phyloP scores from a whole-genome alignment of 2,797 vertebrate species.

The Xenopus petersii region DNA sequence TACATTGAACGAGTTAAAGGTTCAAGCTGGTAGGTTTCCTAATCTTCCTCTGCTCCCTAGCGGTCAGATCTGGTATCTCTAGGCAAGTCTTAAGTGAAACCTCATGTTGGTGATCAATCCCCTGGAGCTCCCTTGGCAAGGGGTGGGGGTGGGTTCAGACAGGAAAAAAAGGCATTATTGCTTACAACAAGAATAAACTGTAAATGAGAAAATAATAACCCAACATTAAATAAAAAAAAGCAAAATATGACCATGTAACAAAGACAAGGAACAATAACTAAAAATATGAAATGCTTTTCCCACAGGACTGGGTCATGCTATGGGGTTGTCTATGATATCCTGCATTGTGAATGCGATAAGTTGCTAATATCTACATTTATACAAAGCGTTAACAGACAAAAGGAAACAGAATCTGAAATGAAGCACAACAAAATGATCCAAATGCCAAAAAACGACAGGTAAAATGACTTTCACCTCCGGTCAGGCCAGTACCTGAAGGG shows the following conservation, averaged over 20 bases:
- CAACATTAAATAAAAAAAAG: background rate
- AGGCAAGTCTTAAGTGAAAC: constrained; percentile 42
- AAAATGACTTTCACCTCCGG: no score
- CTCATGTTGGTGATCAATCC: constrained; percentile 45
- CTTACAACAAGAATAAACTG: constrained; percentile 17
- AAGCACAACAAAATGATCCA: no score
- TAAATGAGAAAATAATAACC: constrained; percentile 5
- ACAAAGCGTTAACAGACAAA: no score
- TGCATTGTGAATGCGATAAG: no score
- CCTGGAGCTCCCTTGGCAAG: constrained; percentile 37
- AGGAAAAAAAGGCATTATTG: constrained; percentile 34
- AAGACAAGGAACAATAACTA: background rate
- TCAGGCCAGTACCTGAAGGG: no score
- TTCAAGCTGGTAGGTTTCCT: constrained; percentile 84
- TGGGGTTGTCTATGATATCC: no score
- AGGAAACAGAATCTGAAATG: no score
- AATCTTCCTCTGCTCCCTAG: constrained; percentile 96
- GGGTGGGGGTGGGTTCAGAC: constrained; percentile 17
- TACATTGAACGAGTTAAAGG: constrained; percentile 75
- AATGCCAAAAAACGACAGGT: no score
- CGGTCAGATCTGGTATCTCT: constrained; percentile 55
- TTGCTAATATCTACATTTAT: no score
- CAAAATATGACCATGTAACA: no score
- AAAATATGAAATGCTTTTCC: background rate
- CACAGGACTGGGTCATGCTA: no score